Evolutionary conservation across 2,113 vertebrate genomes (phyloP), one percentile per base, ranked within the genome.

Genomic region (Tiliqua scincoides): DNA sequence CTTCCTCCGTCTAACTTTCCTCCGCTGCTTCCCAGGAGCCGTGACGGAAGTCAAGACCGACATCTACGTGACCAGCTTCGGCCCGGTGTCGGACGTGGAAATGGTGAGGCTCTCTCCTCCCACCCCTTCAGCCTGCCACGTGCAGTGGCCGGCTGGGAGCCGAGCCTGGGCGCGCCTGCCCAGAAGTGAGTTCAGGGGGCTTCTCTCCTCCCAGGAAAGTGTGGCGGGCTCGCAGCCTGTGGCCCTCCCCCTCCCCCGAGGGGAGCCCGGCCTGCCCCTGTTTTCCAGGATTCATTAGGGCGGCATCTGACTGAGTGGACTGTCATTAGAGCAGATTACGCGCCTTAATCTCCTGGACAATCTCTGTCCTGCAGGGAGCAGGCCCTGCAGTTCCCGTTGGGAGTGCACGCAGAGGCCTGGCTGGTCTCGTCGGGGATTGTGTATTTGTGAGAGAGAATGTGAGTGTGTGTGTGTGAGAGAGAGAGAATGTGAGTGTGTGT

Each of bases 21-120:
- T 1, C 65, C 17, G 18, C 32, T 71, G 89, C 89, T 84, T 92
- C 86, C 57, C 91, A 98, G 98, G 97, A 88, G 95, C 97, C 86
- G 98, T 99, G 89, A 99, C 98, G 3, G 98, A 99, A 93, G 98
- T 99, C 77, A 99, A 99, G 96, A 99, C 98, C 11, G 98, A 98
- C 90, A 99, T 99, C 93, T 98, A 99, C 67, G 98, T 99, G 92
- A 99, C 98, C 86, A 99, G 98, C 93, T 99, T 99, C 87, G 98
- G 98, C 80, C 98, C 98, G 0, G 98, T 99, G 82, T 99, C 98
- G 79, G 98, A 99, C 86, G 98, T 99, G 93, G 98, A 99, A 95
- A 99, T 99, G 98, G 98, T 99, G 95, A 89, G 97, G 92, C 71
- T 62, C 43, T 23, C 10, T 0, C 67, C 59, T 0, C 54, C 30